Percentiles rank a stretch among this genome's conserved stretches.
Evolutionary conservation across 2,888 invertebrate species (phyloP).

Genomic region (Chymomyza amoena): DNA sequence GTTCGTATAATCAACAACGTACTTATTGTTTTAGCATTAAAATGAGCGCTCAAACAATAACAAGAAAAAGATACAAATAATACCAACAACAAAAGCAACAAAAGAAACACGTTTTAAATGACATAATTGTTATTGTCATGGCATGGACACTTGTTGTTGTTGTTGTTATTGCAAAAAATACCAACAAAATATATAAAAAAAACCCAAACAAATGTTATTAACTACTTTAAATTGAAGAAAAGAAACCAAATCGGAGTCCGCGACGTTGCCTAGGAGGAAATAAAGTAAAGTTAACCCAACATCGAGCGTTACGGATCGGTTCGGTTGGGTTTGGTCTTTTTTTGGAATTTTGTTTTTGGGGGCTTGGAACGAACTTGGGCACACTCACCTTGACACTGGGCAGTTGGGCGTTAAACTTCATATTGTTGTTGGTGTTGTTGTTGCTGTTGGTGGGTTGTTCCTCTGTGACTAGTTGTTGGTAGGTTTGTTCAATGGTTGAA

Average conservation of each 20-base stretch:
- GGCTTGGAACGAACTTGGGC: not conserved
- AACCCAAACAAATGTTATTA: constrained; percentile 6
- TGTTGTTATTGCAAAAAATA: constrained; percentile 14
- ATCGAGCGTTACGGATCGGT: not conserved
- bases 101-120: constrained; percentile 42
- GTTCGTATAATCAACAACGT: not conserved
- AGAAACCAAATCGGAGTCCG: not conserved
- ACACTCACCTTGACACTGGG: constrained; percentile 73
- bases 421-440: constrained; percentile 22
- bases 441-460: not conserved
- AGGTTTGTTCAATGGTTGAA: constrained; percentile 51
- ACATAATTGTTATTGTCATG: constrained; percentile 59
- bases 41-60: constrained; percentile 12
- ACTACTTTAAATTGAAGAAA: not conserved
- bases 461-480: constrained; percentile 25
- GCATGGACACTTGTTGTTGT: constrained; percentile 18
- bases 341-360: not conserved
- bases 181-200: constrained; percentile 24
- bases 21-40: constrained; percentile 49
- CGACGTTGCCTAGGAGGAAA: constrained; percentile 3
- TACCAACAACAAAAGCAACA: constrained; percentile 4
- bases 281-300: not conserved
- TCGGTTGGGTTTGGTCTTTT: too few species aligned
- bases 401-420: constrained; percentile 70
- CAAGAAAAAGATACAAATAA: not conserved